Base-by-base conservation (phyloP, 2,113 vertebrate genomes). In the Aptenodytes patagonicus region DNA sequence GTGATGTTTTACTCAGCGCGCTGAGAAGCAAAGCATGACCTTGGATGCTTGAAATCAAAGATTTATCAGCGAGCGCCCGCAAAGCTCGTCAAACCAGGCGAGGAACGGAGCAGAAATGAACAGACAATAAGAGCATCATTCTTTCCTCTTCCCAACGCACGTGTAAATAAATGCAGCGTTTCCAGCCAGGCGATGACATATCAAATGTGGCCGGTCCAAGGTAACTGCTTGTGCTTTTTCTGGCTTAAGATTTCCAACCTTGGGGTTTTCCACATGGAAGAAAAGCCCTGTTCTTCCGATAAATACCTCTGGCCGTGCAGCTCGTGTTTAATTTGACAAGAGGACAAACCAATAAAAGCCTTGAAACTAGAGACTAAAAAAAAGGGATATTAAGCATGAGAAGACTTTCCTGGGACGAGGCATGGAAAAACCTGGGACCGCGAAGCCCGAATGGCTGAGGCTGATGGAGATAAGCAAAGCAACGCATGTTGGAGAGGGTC, bases 31-130 rank as follows among this genome's bases (percentile, higher is more conserved):
- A 42, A 87, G 36, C 18, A 7, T 55, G 75, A 79, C 73, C 73
- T 94, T 73, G 58, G 60, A 34, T 84, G 36, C 78, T 61, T 17
- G 75, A 58, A 90, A 78, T 57, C 81, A 69, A 64, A 93, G 80
- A 64, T 72, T 77, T 79, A 89, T 72, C 75, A 47, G 47, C 0
- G 0, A 46, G 19, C 0, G 3, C 70, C 24, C 0, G 0, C 57
- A 54, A 51, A 71, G 36, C 75, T 89, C 80, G 46, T 89, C 68
- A 38, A 51, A 52, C 17, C 57, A 13, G 46, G 31, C 19, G 7
- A 65, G 38, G 58, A 76, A 70, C 3, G 0, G 49, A 58, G 83
- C 40, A 1, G 7, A 78, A 44, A 58, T 42, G 93, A 70, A 93
- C 52, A 73, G 78, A 52, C 72, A 54, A 81, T n/a, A 42, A 93